Evolutionary conservation across 2,113 vertebrate genomes (phyloP).

Genomic region (Lota lota): DNA sequence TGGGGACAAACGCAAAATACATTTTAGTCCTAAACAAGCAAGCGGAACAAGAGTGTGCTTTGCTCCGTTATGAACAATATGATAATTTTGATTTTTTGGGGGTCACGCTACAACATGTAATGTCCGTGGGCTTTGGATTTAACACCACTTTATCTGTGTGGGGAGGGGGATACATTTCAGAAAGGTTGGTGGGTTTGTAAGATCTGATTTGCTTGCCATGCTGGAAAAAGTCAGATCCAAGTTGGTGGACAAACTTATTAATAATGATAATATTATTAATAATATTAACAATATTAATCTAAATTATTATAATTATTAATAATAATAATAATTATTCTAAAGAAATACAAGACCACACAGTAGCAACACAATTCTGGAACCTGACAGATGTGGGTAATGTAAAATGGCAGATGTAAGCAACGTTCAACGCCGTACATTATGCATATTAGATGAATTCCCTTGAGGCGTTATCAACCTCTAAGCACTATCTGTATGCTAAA

Average conservation of each 20-base stretch:
- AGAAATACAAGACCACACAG: no score
- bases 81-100: no score
- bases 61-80: no score
- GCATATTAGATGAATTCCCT: slow-evolving; percentile 60
- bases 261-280: no score
- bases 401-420: neutral
- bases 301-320: neutral
- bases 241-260: slow-evolving; percentile 35
- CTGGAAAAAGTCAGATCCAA: slow-evolving; percentile 61
- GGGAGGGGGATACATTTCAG: slow-evolving; percentile 5
- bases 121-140: no score
- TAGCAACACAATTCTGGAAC: no score
- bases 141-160: slow-evolving; percentile 49
- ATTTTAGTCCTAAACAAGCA: no score
- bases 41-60: no score
- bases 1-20: no score
- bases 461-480: slow-evolving; percentile 48
- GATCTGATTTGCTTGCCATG: slow-evolving; percentile 55
- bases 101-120: no score
- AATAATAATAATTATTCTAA: neutral
- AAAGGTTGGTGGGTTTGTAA: slow-evolving; percentile 49
- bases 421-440: slow-evolving; percentile 40
- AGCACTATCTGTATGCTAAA: slow-evolving; percentile 58
- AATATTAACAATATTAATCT: no score
- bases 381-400: neutral